Evolutionary conservation across 1,140 invertebrate genomes (phyloP), one percentile per base, ranked within the genome.

Genomic region (Camponotus floridanus): DNA sequence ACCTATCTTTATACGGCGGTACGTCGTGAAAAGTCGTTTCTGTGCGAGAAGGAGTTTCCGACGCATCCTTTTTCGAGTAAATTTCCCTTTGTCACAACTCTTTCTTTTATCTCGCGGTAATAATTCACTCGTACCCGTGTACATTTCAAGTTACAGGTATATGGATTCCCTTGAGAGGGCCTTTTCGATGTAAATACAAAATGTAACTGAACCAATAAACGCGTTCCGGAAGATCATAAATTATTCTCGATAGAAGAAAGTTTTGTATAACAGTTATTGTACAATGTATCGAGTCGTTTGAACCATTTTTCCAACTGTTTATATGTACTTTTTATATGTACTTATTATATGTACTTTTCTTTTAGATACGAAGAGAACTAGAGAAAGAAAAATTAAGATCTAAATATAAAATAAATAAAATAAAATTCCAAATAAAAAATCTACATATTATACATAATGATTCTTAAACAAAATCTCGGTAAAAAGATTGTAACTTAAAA

Each of bases 1-100:
- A 85, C 86, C 90, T 90, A 90, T 90, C 89, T 90, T 90, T 90
- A 87, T 59, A 4, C 76, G 76, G 55, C 76, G 76, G 45, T 70
- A 51, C 42, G 57, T 70, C 61, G 62, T 87, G 81, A 87, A 89
- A 51, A 26, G 39, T n/a, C 15, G 39, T 39, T 68, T 74, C 57
- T 76, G 36, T 31, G 80, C 11, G 45, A 48, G 45, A 88, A 80
- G 79, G 74, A 76, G 78, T 90, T 90, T 45, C 57, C 88, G 61
- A 79, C 36, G 65, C 42, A 26, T 15, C 59, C 76, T 21, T 78
- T 61, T 59, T 31, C 55, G 78, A 79, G 79, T 86, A 51, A 42
- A 68, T 70, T 85, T 65, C 68, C 55, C n/a, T 90, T 88, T 86
- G 61, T 87, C 86, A 62, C 62, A 45, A 0, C 39, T 57, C 21